These are phyloP conservation scores for Lasioglossum malachurum DNA, from an alignment of 2,888 invertebrate genomes.

Conservation along the genomic window DNA sequence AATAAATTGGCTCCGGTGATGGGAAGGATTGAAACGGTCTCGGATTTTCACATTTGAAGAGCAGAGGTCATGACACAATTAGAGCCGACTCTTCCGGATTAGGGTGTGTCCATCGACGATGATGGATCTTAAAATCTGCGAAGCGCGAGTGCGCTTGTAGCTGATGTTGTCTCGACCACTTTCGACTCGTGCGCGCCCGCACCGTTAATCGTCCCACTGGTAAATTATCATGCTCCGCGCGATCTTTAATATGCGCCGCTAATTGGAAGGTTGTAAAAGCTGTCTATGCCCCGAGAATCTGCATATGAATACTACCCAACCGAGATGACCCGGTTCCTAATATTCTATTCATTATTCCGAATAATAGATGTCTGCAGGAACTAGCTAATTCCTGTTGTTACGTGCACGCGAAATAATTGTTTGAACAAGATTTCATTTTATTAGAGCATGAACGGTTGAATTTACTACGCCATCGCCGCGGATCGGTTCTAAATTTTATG, in stretches of 20 bases:
- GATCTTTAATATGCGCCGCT: constrained; percentile 37
- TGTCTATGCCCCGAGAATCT: neutral
- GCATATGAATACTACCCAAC: neutral
- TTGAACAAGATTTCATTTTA: neutral
- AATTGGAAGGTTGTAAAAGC: constrained; percentile 44
- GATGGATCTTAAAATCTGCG: constrained; percentile 36
- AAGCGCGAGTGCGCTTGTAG: constrained; percentile 33
- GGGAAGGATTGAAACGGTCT: neutral
- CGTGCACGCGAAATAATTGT: constrained; percentile 1
- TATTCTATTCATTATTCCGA: neutral
- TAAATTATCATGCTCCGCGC: constrained; percentile 45
- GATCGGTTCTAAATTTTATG: neutral
- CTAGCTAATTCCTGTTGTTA: constrained; percentile 7
- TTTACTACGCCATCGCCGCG: neutral
- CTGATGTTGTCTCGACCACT: constrained; percentile 35
- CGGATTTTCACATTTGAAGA: neutral
- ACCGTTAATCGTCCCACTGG: constrained; percentile 58
- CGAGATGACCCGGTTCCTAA: constrained; percentile 25
- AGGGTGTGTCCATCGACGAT: constrained; percentile 47
- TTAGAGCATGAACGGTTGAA: neutral
- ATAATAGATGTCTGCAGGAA: neutral
- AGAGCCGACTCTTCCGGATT: constrained; percentile 14
- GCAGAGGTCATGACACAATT: constrained; percentile 8
- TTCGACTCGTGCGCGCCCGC: constrained; percentile 43
- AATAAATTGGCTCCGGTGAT: neutral